phyloP scores from a whole-genome alignment of 2,888 invertebrate genomes.

The Pemphredon lugubris region DNA sequence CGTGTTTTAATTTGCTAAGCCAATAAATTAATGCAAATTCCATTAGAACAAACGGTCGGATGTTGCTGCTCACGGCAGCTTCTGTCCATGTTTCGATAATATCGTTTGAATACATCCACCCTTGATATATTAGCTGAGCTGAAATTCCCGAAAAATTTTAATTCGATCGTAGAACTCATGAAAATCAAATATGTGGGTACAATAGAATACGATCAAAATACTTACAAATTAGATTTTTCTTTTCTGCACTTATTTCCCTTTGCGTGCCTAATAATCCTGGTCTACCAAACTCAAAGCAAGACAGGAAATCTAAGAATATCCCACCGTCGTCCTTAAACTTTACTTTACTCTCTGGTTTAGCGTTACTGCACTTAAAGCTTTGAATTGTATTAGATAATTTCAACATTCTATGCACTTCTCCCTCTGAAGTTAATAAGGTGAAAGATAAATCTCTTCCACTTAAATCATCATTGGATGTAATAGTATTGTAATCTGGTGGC shows the following conservation, averaged over 20 bases:
- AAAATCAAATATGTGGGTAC: background rate
- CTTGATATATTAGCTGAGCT: slow-evolving; percentile 80
- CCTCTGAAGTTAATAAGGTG: slow-evolving; percentile 75
- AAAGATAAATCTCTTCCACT: slow-evolving; percentile 65
- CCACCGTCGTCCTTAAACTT: slow-evolving; percentile 76
- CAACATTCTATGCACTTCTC: slow-evolving; percentile 79
- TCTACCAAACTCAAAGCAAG: slow-evolving; percentile 77
- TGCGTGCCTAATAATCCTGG: slow-evolving; percentile 79
- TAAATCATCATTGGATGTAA: slow-evolving; percentile 63
- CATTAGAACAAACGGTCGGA: slow-evolving; percentile 86
- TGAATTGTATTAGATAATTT: slow-evolving; percentile 73
- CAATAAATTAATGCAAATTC: slow-evolving; percentile 88
- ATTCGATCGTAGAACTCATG: slow-evolving; percentile 1
- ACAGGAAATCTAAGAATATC: slow-evolving; percentile 76
- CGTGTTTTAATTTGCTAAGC: slow-evolving; percentile 83
- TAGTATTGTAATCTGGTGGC: slow-evolving; percentile 72
- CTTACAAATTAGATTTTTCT: slow-evolving; percentile 78
- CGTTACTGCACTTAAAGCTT: slow-evolving; percentile 60
- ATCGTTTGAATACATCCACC: slow-evolving; percentile 78
- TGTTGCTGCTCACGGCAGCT: slow-evolving; percentile 81
- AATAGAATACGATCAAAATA: slow-evolving; percentile 13
- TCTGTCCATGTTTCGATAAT: slow-evolving; percentile 78
- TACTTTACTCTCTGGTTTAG: slow-evolving; percentile 69
- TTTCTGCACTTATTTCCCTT: slow-evolving; percentile 76
- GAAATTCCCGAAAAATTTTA: slow-evolving; percentile 29